A percentile compares a stretch with the other conserved stretches of the same genome.
phyloP scores from a whole-genome alignment of 2,113 vertebrate species.

The Pedionomus torquatus region DNA sequence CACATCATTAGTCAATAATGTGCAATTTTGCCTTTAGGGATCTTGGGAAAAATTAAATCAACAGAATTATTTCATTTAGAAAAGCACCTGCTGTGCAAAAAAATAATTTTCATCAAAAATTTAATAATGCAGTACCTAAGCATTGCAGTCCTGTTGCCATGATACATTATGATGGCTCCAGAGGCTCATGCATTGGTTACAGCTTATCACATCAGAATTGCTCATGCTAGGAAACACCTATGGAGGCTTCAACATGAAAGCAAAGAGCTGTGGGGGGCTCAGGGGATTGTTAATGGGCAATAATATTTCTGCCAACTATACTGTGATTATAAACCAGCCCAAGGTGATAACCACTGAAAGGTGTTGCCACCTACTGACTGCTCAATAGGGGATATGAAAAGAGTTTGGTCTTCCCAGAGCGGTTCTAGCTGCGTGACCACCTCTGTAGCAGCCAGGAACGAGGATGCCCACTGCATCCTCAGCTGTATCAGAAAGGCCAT shows the following conservation, averaged over 20 bases:
- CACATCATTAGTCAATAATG: conserved; percentile 28
- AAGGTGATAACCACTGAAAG: not conserved
- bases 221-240: not conserved
- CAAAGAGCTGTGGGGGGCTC: not conserved
- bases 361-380: not conserved
- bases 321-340: not conserved
- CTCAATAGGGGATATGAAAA: not conserved
- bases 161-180: not conserved
- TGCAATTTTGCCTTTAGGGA: not conserved
- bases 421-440: not conserved
- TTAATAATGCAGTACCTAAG: conserved; percentile 28
- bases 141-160: not conserved
- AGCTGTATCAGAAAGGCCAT: fast-evolving
- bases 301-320: not conserved
- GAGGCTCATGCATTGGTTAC: not conserved
- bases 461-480: not conserved
- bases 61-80: conserved; percentile 41
- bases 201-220: not conserved
- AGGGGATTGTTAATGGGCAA: not conserved
- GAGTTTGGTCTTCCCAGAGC: not conserved
- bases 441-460: not conserved
- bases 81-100: conserved; percentile 36
- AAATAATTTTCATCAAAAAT: conserved; percentile 46
- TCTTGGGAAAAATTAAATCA: conserved; percentile 3
- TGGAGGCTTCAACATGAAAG: not conserved